Evolutionary conservation across 2,888 invertebrate species (phyloP).

Genomic region (Pristionchus fissidentatus): DNA sequence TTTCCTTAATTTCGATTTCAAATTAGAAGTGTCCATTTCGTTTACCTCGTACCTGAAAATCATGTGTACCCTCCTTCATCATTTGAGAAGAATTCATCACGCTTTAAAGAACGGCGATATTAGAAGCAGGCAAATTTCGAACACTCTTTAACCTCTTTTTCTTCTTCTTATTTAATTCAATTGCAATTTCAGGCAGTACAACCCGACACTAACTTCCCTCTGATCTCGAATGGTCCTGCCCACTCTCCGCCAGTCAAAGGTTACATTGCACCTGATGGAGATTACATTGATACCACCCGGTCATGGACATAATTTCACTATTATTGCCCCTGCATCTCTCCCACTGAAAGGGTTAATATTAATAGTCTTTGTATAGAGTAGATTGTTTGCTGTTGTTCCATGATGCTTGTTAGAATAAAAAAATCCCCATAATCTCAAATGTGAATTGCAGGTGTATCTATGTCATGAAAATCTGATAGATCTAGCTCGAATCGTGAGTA

Average conservation of each 20-base stretch:
- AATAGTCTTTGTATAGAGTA: slow-evolving; percentile 16
- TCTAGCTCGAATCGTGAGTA: too few relatives aligned
- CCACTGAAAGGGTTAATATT: background rate
- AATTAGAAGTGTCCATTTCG: too few relatives aligned
- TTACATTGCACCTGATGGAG: slow-evolving; percentile 90
- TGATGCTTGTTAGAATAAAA: too few relatives aligned
- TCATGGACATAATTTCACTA: slow-evolving; percentile 56
- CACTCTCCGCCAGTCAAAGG: slow-evolving; percentile 87
- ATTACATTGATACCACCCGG: slow-evolving; percentile 85
- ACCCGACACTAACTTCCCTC: slow-evolving; percentile 83
- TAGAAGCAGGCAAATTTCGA: too few relatives aligned
- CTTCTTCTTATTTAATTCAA: background rate
- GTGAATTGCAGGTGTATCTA: too few relatives aligned
- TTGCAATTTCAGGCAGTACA: slow-evolving; percentile 80
- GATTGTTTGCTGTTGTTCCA: slow-evolving; percentile 3
- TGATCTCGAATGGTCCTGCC: slow-evolving; percentile 84
- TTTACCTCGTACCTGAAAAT: too few relatives aligned
- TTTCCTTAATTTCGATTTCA: too few relatives aligned
- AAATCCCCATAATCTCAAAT: too few relatives aligned
- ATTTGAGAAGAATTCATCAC: background rate
- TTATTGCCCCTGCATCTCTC: background rate
- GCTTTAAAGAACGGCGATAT: background rate
- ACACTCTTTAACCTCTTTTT: too few relatives aligned
- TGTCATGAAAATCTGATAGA: too few relatives aligned
- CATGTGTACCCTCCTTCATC: too few relatives aligned